phyloP scores from a whole-genome alignment of 1,140 invertebrate species.

The Teleogryllus occipitalis region DNA sequence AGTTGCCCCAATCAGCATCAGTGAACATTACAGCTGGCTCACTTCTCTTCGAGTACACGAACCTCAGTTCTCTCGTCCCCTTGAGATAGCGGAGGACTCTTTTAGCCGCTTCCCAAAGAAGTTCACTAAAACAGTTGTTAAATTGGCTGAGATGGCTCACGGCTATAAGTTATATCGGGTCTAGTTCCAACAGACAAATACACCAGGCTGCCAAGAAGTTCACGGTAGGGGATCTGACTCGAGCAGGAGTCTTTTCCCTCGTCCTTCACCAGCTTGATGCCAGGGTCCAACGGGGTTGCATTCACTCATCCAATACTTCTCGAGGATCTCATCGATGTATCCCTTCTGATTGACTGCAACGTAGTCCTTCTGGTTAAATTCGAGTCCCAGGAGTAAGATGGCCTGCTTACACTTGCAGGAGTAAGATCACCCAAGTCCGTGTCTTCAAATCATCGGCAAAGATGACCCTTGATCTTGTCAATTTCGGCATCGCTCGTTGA shows the following conservation, averaged over 20 bases:
- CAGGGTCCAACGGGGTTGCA: conserved; percentile 24
- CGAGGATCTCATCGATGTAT: conserved; percentile 20
- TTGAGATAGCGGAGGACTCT: conserved; percentile 30
- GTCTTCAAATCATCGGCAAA: neutral
- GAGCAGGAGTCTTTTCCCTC: neutral
- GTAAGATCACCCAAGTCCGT: neutral
- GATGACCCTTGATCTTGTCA: neutral
- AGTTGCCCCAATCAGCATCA: no score
- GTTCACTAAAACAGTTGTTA: conserved; percentile 24
- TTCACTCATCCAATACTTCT: conserved; percentile 26
- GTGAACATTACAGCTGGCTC: no score
- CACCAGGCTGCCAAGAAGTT: conserved; percentile 32
- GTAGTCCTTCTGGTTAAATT: neutral
- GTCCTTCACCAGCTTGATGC: conserved; percentile 16
- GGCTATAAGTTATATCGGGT: conserved; percentile 33
- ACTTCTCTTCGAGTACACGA: no score
- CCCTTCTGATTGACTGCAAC: conserved; percentile 18
- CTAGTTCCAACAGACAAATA: conserved; percentile 31
- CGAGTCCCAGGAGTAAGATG: no score
- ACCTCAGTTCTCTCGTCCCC: neutral
- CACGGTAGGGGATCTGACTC: conserved; percentile 26
- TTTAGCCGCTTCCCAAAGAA: conserved; percentile 30
- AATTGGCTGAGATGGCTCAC: conserved; percentile 30
- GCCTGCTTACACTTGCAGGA: no score
- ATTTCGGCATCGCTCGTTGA: neutral